These are phyloP conservation scores for Caenorhabditis wallacei DNA, from an alignment of 2,888 invertebrate genomes.

Conservation along the genomic window DNA sequence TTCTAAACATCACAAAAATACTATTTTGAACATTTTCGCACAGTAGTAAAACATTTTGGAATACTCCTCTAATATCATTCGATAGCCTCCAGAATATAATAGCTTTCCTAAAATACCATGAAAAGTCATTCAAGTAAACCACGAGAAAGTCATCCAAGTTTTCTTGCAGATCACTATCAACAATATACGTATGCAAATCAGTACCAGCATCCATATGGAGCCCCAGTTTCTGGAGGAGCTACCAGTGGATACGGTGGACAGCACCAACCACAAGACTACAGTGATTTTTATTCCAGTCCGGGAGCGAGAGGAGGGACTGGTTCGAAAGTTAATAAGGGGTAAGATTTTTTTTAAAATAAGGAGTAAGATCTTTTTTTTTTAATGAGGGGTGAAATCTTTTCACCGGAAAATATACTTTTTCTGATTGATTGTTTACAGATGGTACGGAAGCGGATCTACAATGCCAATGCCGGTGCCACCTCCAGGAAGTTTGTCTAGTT, in stretches of 20 bases:
- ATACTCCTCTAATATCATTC: too few species aligned
- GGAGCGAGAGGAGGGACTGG: conserved; percentile 51
- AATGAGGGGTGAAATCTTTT: too few species aligned
- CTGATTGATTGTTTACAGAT: conserved; percentile 48
- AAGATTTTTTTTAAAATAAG: conserved; percentile 13
- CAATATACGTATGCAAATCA: conserved; percentile 51
- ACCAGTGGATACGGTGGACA: conserved; percentile 8
- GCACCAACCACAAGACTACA: conserved; percentile 50
- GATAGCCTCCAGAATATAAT: too few species aligned
- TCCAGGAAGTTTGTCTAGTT: conserved; percentile 57
- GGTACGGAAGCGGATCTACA: conserved; percentile 58
- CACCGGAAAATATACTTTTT: background rate
- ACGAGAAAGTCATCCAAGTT: too few species aligned
- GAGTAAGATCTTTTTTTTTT: conserved; percentile 20
- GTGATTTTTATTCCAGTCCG: conserved; percentile 57
- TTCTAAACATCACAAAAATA: too few species aligned
- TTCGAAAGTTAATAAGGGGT: conserved; percentile 45
- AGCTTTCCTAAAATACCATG: too few species aligned
- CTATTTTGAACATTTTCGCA: too few species aligned
- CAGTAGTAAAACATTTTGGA: too few species aligned
- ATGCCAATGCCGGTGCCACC: conserved; percentile 77
- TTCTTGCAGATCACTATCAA: conserved; percentile 50
- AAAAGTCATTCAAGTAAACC: too few species aligned
- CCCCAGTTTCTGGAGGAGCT: background rate
- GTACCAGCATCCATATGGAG: conserved; percentile 48